Evolutionary conservation across 2,113 vertebrate genomes (phyloP), one percentile per base, ranked within the genome.

Genomic region (Tachycineta bicolor): DNA sequence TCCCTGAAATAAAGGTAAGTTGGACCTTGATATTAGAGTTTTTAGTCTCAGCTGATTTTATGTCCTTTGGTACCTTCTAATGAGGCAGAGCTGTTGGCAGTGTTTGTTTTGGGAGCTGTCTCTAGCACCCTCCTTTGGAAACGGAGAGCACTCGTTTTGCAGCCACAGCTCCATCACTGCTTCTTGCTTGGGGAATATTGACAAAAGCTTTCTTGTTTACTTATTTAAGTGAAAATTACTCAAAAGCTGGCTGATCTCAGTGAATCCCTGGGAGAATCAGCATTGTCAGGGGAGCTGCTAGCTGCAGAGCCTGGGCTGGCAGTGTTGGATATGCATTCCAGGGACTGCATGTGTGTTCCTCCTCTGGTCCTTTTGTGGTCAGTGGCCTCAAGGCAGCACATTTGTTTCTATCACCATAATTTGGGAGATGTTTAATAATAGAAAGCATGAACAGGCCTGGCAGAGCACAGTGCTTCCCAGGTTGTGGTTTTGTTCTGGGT

Each of bases 1-100:
- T 99, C 89, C 98, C 99, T 31, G 98, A 99, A 92, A 99, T 99
- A 96, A 99, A 99, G 98, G 99, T 99, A 62, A 87, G 90, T 55
- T 75, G 50, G 37, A 24, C 31, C 9, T 58, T 29, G 46, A 5
- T 74, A 2, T 26, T 46, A 14, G 3, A 47, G 78, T 5, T 23
- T 75, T 85, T 60, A 33, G n/a, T 84, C 78, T 65, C 47, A 33
- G 44, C 41, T 92, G 64, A 43, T 79, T 84, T 87, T 29, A 1
- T 75, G 34, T 46, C 81, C 85, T 90, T 64, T 79, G 85, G 56
- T 90, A 49, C 29, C 39, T 50, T 44, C 41, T 75, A 58, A 53
- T 10, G 53, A 65, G 79, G 62, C 60, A 93, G 83, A 92, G 69
- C 56, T 63, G 63, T 64, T 92, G 55, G 34, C 11, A 1, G 24